Base-by-base conservation (phyloP, 64 coral and sea anemone genomes). In the Acropora yongei region DNA sequence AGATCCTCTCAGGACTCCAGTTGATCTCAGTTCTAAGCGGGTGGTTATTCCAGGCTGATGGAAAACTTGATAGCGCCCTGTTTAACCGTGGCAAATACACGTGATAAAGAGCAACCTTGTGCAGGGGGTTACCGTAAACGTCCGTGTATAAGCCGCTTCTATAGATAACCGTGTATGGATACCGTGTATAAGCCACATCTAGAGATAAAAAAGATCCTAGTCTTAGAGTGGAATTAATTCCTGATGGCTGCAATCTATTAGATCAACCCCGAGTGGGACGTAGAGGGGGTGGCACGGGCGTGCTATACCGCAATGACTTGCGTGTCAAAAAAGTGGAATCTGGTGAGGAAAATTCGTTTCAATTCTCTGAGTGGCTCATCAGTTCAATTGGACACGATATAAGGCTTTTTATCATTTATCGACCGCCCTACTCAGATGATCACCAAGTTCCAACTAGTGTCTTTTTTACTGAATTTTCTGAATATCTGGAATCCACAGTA, bases 301-400 rank as follows among this genome's bases (percentile, higher is more conserved):
- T 85, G 10, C 39, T 85, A 47, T 44, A 77, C 75, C 75, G 75
- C 42, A 47, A 77, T 77, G 75, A 46, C 40, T 44, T 85, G 82
- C 61, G 82, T 30, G 30, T 30, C 30, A 30, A 30, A 30, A 30
- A 30, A 30, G 30, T 30, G 30, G 30, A 30, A 30, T 30, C 30
- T 30, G 30, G 30, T 30, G 30, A 30, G 30, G 30, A 30, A 30
- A 30, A 30, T 30, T 30, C 74, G 48, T 89, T 89, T 89, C 72
- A 89, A 57, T 89, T 89, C 48, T 72, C 87, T n/a, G 87, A 89
- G 53, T 89, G 57, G 57, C 8, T 72, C 55, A 53, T 89, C 49
- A 77, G 40, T 47, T 78, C 87, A 58, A 41, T 67, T 67, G 6
- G 51, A 40, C 61, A 83, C 8, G 12, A 72, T 13, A 16, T 83